Evolutionary conservation across 2,113 vertebrate genomes (phyloP).

Genomic region (Cavia porcellus): DNA sequence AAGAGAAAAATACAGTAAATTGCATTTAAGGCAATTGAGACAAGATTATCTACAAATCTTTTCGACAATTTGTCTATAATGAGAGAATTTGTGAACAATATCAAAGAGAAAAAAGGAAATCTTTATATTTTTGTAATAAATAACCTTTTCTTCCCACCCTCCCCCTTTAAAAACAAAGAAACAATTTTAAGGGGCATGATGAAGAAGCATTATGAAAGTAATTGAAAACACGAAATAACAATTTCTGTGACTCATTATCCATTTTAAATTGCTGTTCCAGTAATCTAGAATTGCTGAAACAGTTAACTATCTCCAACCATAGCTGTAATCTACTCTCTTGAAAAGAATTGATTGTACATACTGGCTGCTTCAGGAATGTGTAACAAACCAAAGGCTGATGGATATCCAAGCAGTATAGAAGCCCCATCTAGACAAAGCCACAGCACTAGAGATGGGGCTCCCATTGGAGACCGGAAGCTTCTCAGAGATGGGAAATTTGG

Average conservation of each 20-base stretch:
- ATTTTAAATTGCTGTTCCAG: constrained; percentile 54
- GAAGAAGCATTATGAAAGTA: constrained; percentile 58
- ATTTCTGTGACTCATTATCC: constrained; percentile 67
- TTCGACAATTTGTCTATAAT: constrained; percentile 71
- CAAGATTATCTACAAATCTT: constrained; percentile 72
- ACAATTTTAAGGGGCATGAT: constrained; percentile 64
- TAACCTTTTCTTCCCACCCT: constrained; percentile 43
- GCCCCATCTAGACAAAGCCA: background rate
- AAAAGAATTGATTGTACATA: background rate
- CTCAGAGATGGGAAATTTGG: background rate
- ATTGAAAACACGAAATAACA: constrained; percentile 53
- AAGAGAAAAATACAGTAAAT: constrained; percentile 52
- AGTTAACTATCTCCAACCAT: constrained; percentile 58
- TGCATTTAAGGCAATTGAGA: constrained; percentile 65
- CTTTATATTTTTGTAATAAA: constrained; percentile 62
- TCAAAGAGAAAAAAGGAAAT: constrained; percentile 55
- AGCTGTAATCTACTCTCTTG: background rate
- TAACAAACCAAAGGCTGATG: background rate
- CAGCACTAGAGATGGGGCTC: fast-evolving
- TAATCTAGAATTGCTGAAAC: constrained; percentile 65
- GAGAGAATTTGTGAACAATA: constrained; percentile 67
- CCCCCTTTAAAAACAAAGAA: constrained; percentile 64
- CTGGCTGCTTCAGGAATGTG: background rate
- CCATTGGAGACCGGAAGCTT: background rate
- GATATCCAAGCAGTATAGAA: background rate